Conservation (phyloP, 2,888 invertebrate genomes). For the Amitus sp. region DNA sequence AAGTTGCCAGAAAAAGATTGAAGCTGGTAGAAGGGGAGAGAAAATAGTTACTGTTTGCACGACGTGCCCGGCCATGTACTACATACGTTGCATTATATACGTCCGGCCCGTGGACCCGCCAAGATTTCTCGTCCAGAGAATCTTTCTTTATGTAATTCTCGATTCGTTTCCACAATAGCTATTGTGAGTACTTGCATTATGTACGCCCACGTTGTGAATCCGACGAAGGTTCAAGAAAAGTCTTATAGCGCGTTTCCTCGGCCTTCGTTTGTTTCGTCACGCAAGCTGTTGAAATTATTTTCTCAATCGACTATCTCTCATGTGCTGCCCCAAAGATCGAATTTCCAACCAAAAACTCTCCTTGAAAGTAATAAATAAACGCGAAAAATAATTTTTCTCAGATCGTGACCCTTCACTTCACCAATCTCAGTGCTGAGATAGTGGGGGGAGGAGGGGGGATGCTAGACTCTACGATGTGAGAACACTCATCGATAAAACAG, state of each 20-base stretch:
- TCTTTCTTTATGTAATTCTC: constrained; percentile 21
- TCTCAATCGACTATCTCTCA: no score
- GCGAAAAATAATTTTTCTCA: no score
- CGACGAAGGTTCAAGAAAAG: constrained; percentile 1
- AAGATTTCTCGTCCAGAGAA: constrained; percentile 28
- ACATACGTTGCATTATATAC: constrained; percentile 10
- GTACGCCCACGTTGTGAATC: constrained; percentile 25
- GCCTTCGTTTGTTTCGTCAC: constrained; percentile 45
- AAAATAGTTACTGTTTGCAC: constrained; percentile 34
- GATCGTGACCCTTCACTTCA: no score
- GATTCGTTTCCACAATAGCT: constrained; percentile 24
- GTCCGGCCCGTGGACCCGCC: constrained; percentile 18
- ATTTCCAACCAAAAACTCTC: no score
- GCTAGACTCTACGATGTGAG: no score
- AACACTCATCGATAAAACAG: no score
- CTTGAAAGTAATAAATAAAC: no score
- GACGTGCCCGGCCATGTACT: constrained; percentile 11
- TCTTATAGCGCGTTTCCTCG: neutral
- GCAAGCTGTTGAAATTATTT: constrained; percentile 59
- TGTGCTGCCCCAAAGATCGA: no score
- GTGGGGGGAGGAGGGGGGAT: no score
- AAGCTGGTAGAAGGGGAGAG: constrained; percentile 27
- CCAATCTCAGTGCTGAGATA: no score
- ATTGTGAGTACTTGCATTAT: constrained; percentile 31
- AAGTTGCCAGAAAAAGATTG: constrained; percentile 16